These are phyloP conservation scores for Lophura nycthemera DNA, from an alignment of 2,113 vertebrate genomes.

Conservation along the genomic window DNA sequence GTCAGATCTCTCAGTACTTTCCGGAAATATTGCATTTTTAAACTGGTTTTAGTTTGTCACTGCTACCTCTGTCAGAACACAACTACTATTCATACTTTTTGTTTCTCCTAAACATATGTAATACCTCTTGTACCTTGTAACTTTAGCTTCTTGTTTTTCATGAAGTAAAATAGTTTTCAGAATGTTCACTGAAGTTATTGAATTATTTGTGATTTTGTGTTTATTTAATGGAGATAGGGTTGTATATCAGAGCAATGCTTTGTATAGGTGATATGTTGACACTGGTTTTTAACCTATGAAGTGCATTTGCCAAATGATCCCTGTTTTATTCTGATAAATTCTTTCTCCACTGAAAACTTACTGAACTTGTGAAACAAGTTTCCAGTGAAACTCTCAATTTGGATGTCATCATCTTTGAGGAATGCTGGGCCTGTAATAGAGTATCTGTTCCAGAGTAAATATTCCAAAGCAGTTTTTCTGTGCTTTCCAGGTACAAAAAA, in stretches of 20 bases:
- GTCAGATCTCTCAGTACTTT: not conserved
- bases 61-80: not conserved
- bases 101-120: not conserved
- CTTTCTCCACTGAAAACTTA: not conserved
- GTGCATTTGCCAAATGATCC: not conserved
- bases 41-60: not conserved
- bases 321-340: not conserved
- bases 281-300: not conserved
- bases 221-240: not conserved
- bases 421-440: not conserved
- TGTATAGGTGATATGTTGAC: not conserved
- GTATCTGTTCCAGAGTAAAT: conserved; percentile 4
- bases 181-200: not conserved
- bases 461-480: not conserved
- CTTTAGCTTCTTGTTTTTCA: not conserved
- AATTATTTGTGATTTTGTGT: not conserved
- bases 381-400: not conserved
- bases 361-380: not conserved
- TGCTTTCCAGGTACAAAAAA: conserved; percentile 20
- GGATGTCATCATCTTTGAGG: conserved; percentile 11
- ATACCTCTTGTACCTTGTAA: not conserved
- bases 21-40: not conserved
- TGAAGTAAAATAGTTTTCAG: not conserved
- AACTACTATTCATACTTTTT: not conserved
- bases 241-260: not conserved